phyloP scores from a whole-genome alignment of 2,888 invertebrate species.

The Atethmia centrago region DNA sequence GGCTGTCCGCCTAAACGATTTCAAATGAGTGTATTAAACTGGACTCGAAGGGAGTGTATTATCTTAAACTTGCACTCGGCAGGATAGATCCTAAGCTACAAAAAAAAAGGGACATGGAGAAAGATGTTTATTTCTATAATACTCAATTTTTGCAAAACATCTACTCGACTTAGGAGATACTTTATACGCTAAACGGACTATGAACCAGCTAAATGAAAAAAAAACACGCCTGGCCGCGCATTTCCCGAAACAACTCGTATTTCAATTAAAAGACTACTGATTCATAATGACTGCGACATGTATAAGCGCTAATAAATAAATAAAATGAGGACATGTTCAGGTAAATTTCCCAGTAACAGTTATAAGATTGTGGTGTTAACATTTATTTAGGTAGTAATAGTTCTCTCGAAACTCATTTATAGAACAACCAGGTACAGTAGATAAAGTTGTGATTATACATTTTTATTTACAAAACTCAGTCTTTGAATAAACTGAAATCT shows the following conservation, averaged over 20 bases:
- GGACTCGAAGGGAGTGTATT: too few relatives aligned
- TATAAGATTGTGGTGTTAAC: slow-evolving; percentile 27
- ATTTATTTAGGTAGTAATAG: not conserved
- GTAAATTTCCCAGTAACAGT: slow-evolving; percentile 28
- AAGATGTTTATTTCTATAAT: too few relatives aligned
- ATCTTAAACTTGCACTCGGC: too few relatives aligned
- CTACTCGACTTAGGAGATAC: too few relatives aligned
- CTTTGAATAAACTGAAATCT: not conserved
- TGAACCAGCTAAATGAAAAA: not conserved
- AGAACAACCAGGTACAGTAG: slow-evolving; percentile 33
- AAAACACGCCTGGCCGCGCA: too few relatives aligned
- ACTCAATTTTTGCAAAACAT: too few relatives aligned
- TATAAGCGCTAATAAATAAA: slow-evolving; percentile 21
- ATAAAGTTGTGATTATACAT: not conserved
- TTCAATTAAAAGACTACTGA: slow-evolving; percentile 4
- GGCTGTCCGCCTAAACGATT: too few relatives aligned
- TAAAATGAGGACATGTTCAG: slow-evolving; percentile 35
- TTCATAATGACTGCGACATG: slow-evolving; percentile 21
- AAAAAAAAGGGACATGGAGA: too few relatives aligned
- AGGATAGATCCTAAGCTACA: too few relatives aligned
- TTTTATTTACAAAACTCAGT: not conserved
- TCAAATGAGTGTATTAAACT: too few relatives aligned
- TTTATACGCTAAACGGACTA: too few relatives aligned
- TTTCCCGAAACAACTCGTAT: not conserved
- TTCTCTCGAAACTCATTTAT: slow-evolving; percentile 17